Conservation (phyloP, 1,140 invertebrate species). For the Ostrea denselamellosa region DNA sequence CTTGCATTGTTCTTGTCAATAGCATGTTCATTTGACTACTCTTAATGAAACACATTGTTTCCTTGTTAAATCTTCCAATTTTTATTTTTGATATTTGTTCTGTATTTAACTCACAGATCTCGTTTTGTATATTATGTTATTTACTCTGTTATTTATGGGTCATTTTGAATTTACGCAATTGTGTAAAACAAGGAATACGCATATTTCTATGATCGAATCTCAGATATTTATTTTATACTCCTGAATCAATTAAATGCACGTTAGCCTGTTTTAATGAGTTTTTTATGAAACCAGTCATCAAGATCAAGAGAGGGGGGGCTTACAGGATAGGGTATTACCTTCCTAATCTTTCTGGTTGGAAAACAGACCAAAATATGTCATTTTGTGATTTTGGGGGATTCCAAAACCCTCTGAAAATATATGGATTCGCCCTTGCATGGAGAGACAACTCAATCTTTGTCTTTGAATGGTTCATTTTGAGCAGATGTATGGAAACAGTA, state of each 20-base stretch:
- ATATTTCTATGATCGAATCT: constrained; percentile 30
- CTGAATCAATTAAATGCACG: constrained; percentile 9
- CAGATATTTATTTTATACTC: constrained; percentile 34
- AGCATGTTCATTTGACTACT: no score
- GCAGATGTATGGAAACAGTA: no score
- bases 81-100: constrained; percentile 35
- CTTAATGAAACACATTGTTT: neutral
- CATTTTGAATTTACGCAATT: neutral
- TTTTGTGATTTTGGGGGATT: no score
- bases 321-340: no score
- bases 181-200: neutral
- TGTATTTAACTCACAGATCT: constrained; percentile 3
- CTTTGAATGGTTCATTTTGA: no score
- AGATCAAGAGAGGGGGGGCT: no score
- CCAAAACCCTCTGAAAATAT: no score
- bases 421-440: no score
- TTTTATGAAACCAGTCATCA: neutral
- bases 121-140: neutral
- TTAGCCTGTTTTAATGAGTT: neutral
- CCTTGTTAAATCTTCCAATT: constrained; percentile 27
- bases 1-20: no score
- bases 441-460: no score
- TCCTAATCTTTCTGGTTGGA: no score
- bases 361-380: no score
- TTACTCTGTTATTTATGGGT: neutral